Percentiles rank a stretch among this genome's conserved stretches.
These are phyloP conservation scores for Polyommatus iphigenia DNA, from an alignment of 2,888 invertebrate genomes.

Conservation along the genomic window DNA sequence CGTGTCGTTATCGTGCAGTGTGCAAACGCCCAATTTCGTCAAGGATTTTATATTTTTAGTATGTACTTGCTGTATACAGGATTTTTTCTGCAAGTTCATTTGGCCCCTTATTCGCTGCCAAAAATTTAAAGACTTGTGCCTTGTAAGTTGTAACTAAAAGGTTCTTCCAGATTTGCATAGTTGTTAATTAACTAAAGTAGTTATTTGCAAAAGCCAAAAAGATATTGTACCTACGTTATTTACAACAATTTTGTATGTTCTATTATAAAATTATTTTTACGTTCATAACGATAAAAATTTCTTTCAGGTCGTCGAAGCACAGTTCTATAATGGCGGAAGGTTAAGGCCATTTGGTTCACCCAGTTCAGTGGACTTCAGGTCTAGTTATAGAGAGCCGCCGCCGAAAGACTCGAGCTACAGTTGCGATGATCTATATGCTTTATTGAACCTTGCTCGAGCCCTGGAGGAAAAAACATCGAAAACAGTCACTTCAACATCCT, in stretches of 20 bases:
- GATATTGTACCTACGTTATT: too few relatives aligned
- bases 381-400: constrained; percentile 8
- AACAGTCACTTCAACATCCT: constrained; percentile 14
- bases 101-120: too few relatives aligned
- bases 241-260: too few relatives aligned
- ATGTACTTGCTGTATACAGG: background rate
- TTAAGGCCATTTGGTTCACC: background rate
- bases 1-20: too few relatives aligned
- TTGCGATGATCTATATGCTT: constrained; percentile 42
- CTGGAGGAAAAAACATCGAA: constrained; percentile 43
- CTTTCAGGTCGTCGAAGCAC: background rate
- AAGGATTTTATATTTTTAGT: too few relatives aligned
- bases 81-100: background rate
- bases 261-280: background rate
- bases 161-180: background rate
- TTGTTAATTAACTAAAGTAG: too few relatives aligned
- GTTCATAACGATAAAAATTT: background rate
- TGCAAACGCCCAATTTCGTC: too few relatives aligned
- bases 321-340: constrained; percentile 9
- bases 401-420: constrained; percentile 36
- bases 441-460: constrained; percentile 44
- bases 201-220: too few relatives aligned
- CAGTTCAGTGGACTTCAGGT: constrained; percentile 6
- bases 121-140: too few relatives aligned
- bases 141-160: background rate